Conservation (phyloP, 2,888 invertebrate species). For the Agapostemon virescens region DNA sequence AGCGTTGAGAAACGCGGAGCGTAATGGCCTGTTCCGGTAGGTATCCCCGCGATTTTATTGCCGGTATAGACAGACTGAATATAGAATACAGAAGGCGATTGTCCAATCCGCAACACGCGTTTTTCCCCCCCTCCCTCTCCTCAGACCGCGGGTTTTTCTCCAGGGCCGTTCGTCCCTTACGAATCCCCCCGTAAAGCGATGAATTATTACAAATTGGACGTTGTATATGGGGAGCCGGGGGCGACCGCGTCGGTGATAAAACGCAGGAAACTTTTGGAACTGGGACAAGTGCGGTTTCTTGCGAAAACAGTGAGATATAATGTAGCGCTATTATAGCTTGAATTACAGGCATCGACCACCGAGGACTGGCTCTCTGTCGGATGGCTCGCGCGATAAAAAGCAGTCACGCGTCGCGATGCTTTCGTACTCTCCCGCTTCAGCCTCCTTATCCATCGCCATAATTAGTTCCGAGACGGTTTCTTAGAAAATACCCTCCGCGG, state of each 20-base stretch:
- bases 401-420: constrained; percentile 40
- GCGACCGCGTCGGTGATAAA: constrained; percentile 40
- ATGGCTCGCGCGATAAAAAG: constrained; percentile 49
- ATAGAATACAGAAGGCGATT: constrained; percentile 10
- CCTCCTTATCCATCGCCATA: not conserved
- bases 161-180: not conserved
- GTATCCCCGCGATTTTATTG: constrained; percentile 5
- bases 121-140: not conserved
- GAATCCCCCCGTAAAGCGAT: constrained; percentile 28
- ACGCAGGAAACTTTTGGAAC: constrained; percentile 53
- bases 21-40: constrained; percentile 9
- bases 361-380: constrained; percentile 8
- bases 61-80: constrained; percentile 14
- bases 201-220: constrained; percentile 55
- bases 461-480: constrained; percentile 46
- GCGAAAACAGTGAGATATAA: constrained; percentile 56
- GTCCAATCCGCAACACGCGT: constrained; percentile 14
- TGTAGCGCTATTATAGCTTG: constrained; percentile 50
- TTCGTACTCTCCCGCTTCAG: not conserved
- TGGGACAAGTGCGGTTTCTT: constrained; percentile 59
- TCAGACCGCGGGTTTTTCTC: not conserved
- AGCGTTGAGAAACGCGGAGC: not conserved
- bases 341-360: constrained; percentile 50
- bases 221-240: constrained; percentile 24
- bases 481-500: constrained; percentile 20